Base-by-base conservation (phyloP, 2,888 invertebrate species). In the Diaperis boleti region DNA sequence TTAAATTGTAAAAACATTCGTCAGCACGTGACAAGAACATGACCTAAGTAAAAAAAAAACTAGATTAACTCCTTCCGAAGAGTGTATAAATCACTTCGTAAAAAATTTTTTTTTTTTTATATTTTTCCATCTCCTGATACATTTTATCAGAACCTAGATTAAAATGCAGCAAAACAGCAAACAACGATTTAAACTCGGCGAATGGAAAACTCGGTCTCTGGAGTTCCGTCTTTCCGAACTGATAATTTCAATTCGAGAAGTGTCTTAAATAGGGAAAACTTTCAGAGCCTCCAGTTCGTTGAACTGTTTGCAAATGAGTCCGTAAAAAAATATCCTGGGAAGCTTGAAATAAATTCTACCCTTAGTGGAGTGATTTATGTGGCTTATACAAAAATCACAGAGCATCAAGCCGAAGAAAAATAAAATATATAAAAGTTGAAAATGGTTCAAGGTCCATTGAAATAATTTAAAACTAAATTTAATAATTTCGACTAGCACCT, bases 381-480 rank as follows among this genome's bases (percentile, higher is more conserved):
- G 15, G 41, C 41, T n/a, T n/a, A n/a, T n/a, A n/a, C n/a, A n/a
- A n/a, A 2, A 22, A 6, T 17, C 41, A 3, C 26, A 5, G 26
- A 3, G 26, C 1, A 26, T 20, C 8, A 26, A 26, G n/a, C 26
- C 26, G n/a, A n/a, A n/a, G n/a, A n/a, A n/a, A n/a, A n/a, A n/a
- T n/a, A n/a, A n/a, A n/a, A n/a, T n/a, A n/a, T n/a, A n/a, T n/a
- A n/a, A n/a, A n/a, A n/a, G n/a, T n/a, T n/a, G n/a, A n/a, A n/a
- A n/a, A n/a, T n/a, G n/a, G n/a, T n/a, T n/a, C n/a, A n/a, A n/a
- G n/a, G n/a, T n/a, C n/a, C n/a, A n/a, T n/a, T n/a, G n/a, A n/a
- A n/a, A n/a, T n/a, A 44, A 44, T 44, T 11, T 20, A 20, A 44
- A 44, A 44, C 44, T 44, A 26, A 26, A 44, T 44, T 44, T 44